Evolutionary conservation across 2,113 vertebrate species (phyloP).

Genomic region (Procavia capensis): DNA sequence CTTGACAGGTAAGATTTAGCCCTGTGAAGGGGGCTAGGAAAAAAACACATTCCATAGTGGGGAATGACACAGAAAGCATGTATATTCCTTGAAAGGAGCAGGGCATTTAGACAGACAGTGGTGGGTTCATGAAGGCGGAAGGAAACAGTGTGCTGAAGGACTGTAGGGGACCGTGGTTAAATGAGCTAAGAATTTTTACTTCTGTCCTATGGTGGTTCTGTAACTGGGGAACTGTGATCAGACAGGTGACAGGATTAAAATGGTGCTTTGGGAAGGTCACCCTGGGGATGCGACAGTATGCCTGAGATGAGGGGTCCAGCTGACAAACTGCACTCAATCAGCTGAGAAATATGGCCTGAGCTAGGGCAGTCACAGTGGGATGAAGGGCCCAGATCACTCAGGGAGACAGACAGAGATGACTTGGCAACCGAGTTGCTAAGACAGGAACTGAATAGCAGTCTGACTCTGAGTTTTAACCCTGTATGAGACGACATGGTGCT

Average conservation of each 20-base stretch:
- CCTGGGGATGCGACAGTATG: too few relatives aligned
- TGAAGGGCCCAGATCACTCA: neutral
- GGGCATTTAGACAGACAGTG: fast-evolving
- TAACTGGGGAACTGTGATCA: neutral
- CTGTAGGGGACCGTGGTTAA: neutral
- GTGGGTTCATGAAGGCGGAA: neutral
- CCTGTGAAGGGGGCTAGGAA: neutral
- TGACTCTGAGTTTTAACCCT: neutral
- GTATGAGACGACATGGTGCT: neutral
- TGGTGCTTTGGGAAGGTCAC: neutral
- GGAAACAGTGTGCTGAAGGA: neutral
- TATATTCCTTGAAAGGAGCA: neutral
- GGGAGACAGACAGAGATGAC: neutral
- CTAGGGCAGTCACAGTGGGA: too few relatives aligned
- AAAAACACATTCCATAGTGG: neutral
- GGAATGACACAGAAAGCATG: neutral
- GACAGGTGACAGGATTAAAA: neutral
- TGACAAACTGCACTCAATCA: neutral
- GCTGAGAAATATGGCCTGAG: neutral
- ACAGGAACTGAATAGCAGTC: neutral
- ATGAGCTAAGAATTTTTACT: neutral
- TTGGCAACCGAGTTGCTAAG: neutral
- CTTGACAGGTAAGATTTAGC: neutral
- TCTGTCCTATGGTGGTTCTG: neutral
- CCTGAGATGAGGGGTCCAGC: neutral